Evolutionary conservation across 2,888 invertebrate species (phyloP).

Genomic region (Caradrina kadenii): DNA sequence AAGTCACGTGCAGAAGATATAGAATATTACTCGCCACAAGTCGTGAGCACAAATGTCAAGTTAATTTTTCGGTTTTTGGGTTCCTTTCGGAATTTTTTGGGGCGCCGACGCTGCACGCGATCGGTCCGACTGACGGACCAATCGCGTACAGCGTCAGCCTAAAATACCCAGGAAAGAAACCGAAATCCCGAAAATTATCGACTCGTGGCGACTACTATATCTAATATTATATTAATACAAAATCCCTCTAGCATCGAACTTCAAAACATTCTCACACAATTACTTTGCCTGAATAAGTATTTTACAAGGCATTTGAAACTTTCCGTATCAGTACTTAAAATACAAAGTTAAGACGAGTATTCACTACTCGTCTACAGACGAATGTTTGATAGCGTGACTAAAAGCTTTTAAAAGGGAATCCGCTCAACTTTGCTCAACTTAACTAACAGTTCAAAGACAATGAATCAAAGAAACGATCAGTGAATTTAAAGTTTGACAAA

Average conservation of each 20-base stretch:
- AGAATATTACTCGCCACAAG: too few species aligned
- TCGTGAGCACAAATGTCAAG: too few species aligned
- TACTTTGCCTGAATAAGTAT: background rate
- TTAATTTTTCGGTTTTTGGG: too few species aligned
- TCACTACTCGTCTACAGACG: slow-evolving; percentile 30
- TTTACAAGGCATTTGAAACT: slow-evolving; percentile 24
- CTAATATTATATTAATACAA: background rate
- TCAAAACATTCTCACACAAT: background rate
- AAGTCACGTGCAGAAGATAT: too few species aligned
- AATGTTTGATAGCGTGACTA: slow-evolving; percentile 52
- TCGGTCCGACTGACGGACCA: too few species aligned
- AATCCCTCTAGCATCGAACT: background rate
- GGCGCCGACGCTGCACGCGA: too few species aligned
- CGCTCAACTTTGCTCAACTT: slow-evolving; percentile 40
- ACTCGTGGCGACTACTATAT: too few species aligned
- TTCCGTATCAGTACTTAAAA: slow-evolving; percentile 16
- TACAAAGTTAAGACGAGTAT: slow-evolving; percentile 23
- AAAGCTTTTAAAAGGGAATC: slow-evolving; percentile 57
- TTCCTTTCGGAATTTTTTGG: too few species aligned
- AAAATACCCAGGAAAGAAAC: too few species aligned
- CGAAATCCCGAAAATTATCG: too few species aligned
- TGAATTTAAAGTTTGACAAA: slow-evolving; percentile 42
- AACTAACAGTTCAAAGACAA: slow-evolving; percentile 42
- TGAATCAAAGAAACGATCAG: slow-evolving; percentile 52
- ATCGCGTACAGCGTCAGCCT: too few species aligned